Evolutionary conservation across 2,113 vertebrate genomes (phyloP).

Genomic region (Canis aureus): DNA sequence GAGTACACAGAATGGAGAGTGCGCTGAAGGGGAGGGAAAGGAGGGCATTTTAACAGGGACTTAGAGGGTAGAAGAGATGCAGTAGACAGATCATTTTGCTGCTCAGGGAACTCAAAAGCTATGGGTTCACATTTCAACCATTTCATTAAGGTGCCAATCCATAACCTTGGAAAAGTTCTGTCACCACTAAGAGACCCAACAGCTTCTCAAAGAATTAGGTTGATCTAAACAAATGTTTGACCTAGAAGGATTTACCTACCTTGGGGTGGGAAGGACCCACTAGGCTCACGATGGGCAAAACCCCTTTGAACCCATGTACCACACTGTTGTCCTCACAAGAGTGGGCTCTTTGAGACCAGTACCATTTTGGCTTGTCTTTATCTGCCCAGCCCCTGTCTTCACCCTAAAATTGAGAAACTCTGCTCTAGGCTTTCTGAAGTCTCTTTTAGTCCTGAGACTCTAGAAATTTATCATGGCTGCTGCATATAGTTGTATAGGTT

Average conservation of each 20-base stretch:
- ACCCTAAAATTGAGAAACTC: background rate
- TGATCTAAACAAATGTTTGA: too few relatives aligned
- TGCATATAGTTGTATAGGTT: rapidly evolving
- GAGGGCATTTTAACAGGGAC: background rate
- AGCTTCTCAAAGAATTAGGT: too few relatives aligned
- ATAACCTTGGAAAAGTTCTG: background rate
- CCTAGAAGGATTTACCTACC: too few relatives aligned
- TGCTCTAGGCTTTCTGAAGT: background rate
- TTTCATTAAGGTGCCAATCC: background rate
- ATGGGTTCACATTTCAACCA: background rate
- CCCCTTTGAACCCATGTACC: background rate
- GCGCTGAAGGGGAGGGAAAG: too few relatives aligned
- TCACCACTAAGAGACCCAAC: background rate
- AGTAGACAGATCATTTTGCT: background rate
- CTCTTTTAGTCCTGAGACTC: background rate
- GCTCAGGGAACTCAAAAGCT: background rate
- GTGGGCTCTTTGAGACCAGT: background rate
- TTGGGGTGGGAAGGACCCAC: too few relatives aligned
- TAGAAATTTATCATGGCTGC: background rate
- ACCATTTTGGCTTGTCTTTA: background rate
- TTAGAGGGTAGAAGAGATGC: background rate
- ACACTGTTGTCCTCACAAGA: background rate
- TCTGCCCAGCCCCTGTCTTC: background rate
- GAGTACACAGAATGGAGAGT: background rate
- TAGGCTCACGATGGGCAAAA: background rate